Conservation (phyloP, 2,113 vertebrate species). For the Eublepharis macularius region DNA sequence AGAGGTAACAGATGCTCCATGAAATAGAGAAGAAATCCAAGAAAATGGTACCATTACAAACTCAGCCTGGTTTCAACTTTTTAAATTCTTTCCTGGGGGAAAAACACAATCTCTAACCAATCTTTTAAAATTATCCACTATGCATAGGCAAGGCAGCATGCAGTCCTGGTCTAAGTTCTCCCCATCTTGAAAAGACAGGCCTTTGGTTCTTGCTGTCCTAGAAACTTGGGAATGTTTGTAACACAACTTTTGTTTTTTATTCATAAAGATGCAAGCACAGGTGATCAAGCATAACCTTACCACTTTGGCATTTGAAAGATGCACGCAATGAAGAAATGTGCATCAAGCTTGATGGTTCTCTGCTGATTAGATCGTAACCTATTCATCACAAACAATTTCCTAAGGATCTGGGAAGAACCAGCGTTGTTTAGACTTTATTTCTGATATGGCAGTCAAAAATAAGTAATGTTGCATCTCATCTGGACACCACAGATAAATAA, state of each 20-base stretch:
- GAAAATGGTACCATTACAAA: not conserved
- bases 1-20: not conserved
- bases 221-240: slow-evolving; percentile 9
- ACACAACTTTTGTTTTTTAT: slow-evolving; percentile 34
- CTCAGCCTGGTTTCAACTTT: not conserved
- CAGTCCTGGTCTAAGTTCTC: not conserved
- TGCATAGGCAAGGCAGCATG: not conserved
- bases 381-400: slow-evolving; percentile 56
- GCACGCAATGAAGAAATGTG: slow-evolving; percentile 49
- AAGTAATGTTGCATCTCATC: slow-evolving; percentile 43
- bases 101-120: not conserved
- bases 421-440: slow-evolving; percentile 50
- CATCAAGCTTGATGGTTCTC: slow-evolving; percentile 56
- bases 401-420: slow-evolving; percentile 39
- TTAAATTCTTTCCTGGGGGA: not conserved
- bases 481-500: slow-evolving; percentile 41
- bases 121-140: not conserved
- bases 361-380: slow-evolving; percentile 47
- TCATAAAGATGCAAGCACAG: slow-evolving; percentile 44
- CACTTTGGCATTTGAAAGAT: slow-evolving; percentile 47
- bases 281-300: slow-evolving; percentile 50
- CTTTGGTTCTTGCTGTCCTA: not conserved
- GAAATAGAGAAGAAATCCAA: not conserved
- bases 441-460: slow-evolving; percentile 45
- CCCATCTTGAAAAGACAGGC: not conserved